phyloP scores from a whole-genome alignment of 2,113 vertebrate species.

The Choloepus hoffmanni region DNA sequence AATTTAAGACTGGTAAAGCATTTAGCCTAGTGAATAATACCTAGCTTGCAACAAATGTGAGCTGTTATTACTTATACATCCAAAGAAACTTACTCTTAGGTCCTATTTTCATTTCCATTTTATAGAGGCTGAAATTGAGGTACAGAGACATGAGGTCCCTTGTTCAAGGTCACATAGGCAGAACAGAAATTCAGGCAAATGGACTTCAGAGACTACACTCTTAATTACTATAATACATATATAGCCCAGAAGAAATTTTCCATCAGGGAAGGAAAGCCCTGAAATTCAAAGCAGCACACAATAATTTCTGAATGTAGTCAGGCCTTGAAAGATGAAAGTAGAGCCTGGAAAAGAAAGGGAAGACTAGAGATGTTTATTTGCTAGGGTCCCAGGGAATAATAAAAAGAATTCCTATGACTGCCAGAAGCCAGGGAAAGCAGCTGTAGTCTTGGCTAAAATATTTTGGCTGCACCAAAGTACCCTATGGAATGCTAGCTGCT shows the following conservation, averaged over 20 bases:
- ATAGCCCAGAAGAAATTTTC: constrained; percentile 6
- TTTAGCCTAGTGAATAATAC: neutral
- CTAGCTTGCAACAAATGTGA: neutral
- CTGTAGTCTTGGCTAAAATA: constrained; percentile 28
- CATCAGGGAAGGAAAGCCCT: neutral
- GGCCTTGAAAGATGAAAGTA: neutral
- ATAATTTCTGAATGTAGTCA: neutral
- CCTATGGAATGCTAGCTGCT: neutral
- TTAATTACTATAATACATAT: neutral
- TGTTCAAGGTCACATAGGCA: neutral
- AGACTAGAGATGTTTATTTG: neutral
- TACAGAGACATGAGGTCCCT: neutral
- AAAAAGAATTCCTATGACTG: neutral
- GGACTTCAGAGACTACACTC: neutral
- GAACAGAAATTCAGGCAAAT: neutral
- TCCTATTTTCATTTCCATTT: constrained; percentile 36
- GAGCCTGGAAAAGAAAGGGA: neutral
- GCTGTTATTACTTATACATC: neutral
- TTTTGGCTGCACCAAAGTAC: neutral
- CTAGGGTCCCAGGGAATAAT: neutral
- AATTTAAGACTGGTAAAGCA: neutral
- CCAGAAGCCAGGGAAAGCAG: neutral
- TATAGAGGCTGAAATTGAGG: neutral
- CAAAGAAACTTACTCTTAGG: neutral
- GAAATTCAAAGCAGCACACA: neutral